These are phyloP conservation scores for Mormyrops boulengeri DNA, from an alignment of 2,797 vertebrate species.

Conservation along the genomic window DNA sequence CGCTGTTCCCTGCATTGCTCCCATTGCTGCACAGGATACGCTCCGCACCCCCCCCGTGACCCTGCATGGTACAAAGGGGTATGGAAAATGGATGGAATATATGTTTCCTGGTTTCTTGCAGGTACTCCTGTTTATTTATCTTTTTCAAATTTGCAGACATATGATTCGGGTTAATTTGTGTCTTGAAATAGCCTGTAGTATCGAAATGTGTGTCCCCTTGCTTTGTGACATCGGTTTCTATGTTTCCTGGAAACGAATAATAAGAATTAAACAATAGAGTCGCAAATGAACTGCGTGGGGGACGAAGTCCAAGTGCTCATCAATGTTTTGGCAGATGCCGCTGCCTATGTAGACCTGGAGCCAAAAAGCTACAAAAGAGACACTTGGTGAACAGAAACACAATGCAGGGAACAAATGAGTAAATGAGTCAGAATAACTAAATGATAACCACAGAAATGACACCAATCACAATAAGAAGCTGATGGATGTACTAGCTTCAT, in stretches of 20 bases:
- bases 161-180: background rate
- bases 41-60: background rate
- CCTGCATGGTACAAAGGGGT: background rate
- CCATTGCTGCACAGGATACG: background rate
- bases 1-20: background rate
- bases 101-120: background rate
- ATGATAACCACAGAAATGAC: background rate
- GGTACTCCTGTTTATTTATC: background rate
- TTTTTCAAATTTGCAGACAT: background rate
- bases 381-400: background rate
- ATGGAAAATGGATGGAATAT: background rate
- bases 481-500: background rate
- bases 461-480: background rate
- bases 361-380: background rate
- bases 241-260: background rate
- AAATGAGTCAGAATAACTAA: background rate
- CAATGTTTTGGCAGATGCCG: background rate
- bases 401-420: background rate
- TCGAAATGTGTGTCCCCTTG: background rate
- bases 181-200: background rate
- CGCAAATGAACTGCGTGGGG: background rate
- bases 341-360: background rate
- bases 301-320: background rate
- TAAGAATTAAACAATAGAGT: background rate
- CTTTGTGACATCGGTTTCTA: background rate